These are phyloP conservation scores for Panulirus ornatus DNA, from an alignment of 1,140 invertebrate genomes.

Conservation along the genomic window DNA sequence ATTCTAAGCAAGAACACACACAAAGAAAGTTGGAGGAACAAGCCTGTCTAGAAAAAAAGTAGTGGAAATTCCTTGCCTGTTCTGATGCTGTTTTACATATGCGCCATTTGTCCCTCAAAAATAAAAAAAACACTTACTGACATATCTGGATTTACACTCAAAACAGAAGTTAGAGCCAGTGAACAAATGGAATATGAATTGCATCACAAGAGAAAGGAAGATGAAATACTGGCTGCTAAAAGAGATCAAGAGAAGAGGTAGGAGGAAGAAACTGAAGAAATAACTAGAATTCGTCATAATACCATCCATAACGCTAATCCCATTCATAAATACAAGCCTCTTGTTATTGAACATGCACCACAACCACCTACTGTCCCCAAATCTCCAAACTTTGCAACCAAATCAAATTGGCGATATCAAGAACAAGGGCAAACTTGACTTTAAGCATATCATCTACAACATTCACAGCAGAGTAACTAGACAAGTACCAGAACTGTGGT, in stretches of 20 bases:
- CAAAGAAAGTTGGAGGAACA: constrained; percentile 74
- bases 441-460: not conserved
- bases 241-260: constrained; percentile 70
- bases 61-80: constrained; percentile 79
- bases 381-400: constrained; percentile 78
- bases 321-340: constrained; percentile 77
- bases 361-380: constrained; percentile 78
- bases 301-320: constrained; percentile 79
- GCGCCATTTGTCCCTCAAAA: constrained; percentile 80
- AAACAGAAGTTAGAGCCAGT: constrained; percentile 79
- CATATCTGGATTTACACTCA: constrained; percentile 79
- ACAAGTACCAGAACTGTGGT: too few species aligned
- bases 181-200: constrained; percentile 79
- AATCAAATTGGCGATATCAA: constrained; percentile 52
- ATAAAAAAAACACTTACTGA: constrained; percentile 78
- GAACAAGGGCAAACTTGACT: constrained; percentile 44
- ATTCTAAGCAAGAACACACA: constrained; percentile 76
- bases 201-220: constrained; percentile 78
- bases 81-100: constrained; percentile 79
- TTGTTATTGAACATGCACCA: constrained; percentile 78
- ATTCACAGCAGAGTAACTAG: not conserved
- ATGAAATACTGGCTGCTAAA: constrained; percentile 76
- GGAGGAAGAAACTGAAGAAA: constrained; percentile 76
- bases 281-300: constrained; percentile 77
- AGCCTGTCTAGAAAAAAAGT: constrained; percentile 44